phyloP scores from a whole-genome alignment of 2,888 invertebrate species.

The Flabesymbios commensalis region DNA sequence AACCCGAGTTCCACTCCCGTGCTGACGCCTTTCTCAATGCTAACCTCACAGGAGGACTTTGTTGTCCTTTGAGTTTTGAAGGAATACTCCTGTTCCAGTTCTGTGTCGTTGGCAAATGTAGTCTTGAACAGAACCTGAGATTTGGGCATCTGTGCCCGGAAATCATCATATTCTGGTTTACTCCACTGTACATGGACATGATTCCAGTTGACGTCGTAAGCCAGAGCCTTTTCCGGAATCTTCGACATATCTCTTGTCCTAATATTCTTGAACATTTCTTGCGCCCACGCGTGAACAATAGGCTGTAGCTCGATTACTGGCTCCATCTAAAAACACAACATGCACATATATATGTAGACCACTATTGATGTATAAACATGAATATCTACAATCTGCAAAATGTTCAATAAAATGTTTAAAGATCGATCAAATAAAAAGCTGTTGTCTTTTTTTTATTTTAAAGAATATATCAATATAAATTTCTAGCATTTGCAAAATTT shows the following conservation, averaged over 20 bases:
- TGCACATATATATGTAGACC: too few relatives aligned
- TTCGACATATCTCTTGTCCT: constrained; percentile 47
- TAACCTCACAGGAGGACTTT: constrained; percentile 46
- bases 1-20: constrained; percentile 51
- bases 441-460: too few relatives aligned
- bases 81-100: constrained; percentile 40
- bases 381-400: too few relatives aligned
- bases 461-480: too few relatives aligned
- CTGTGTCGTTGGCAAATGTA: constrained; percentile 38
- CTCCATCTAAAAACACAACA: too few relatives aligned
- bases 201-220: constrained; percentile 52
- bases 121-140: constrained; percentile 41
- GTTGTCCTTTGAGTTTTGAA: constrained; percentile 44
- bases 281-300: constrained; percentile 59
- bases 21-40: constrained; percentile 33
- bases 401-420: too few relatives aligned
- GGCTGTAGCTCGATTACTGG: constrained; percentile 55
- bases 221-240: constrained; percentile 37
- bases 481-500: too few relatives aligned
- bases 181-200: constrained; percentile 46
- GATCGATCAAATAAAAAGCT: too few relatives aligned
- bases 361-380: too few relatives aligned
- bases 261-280: constrained; percentile 55
- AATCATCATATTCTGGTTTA: constrained; percentile 40
- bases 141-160: constrained; percentile 35